A percentile compares a stretch with the other conserved stretches of the same genome.
These are phyloP conservation scores for Fopius arisanus DNA, from an alignment of 1,140 invertebrate species.

Conservation along the genomic window DNA sequence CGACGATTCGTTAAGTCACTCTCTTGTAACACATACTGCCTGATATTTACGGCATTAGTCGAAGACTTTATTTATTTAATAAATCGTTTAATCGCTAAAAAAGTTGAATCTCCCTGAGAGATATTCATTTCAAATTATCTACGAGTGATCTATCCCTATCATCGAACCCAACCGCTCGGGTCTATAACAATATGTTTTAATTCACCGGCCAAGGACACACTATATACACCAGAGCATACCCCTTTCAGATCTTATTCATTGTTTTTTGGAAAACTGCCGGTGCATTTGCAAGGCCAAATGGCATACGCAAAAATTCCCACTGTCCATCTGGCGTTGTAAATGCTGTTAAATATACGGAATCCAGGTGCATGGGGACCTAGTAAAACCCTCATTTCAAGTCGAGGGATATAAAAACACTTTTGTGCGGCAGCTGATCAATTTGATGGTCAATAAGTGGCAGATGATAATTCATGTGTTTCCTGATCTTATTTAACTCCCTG, in stretches of 20 bases:
- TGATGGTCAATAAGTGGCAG: conserved; percentile 9
- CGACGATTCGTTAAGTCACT: no score
- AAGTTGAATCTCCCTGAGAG: no score
- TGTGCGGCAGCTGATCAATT: conserved; percentile 32
- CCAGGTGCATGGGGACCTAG: conserved; percentile 32
- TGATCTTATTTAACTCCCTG: background rate
- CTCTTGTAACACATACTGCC: no score
- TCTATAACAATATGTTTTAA: no score
- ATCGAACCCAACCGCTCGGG: no score
- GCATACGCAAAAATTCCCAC: conserved; percentile 43
- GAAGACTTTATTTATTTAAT: no score
- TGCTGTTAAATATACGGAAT: conserved; percentile 23
- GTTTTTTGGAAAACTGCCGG: conserved; percentile 38
- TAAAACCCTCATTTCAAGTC: conserved; percentile 42
- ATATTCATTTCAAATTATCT: no score
- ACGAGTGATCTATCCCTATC: no score
- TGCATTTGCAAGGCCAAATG: conserved; percentile 42
- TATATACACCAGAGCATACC: conserved; percentile 35
- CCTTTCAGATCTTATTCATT: conserved; percentile 39
- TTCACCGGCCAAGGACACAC: no score
- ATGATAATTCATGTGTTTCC: background rate
- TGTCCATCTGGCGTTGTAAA: conserved; percentile 38
- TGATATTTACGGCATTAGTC: no score
- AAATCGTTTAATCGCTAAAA: no score
- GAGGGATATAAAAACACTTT: conserved; percentile 40